A percentile compares a stretch with the other conserved stretches of the same genome.
Evolutionary conservation across 2,888 invertebrate species (phyloP).

Genomic region (Calephelis perditalis): DNA sequence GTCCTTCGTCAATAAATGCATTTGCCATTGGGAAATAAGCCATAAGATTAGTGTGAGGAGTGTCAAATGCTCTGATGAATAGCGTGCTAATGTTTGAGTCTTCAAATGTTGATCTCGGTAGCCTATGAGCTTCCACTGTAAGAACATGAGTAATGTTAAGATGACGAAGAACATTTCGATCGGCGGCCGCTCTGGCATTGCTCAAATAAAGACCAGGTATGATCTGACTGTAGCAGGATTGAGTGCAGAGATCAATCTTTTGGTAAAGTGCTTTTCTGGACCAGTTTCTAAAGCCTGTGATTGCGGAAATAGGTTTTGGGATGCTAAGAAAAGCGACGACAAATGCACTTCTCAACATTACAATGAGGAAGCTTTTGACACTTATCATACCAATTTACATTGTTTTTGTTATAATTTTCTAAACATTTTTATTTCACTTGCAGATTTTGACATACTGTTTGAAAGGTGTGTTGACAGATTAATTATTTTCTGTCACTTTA

Average conservation of each 20-base stretch:
- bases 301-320: conserved; percentile 52
- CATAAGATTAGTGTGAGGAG: conserved; percentile 61
- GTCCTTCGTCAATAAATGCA: conserved; percentile 73
- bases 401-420: conserved; percentile 19
- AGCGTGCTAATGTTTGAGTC: conserved; percentile 58
- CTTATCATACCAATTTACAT: conserved; percentile 21
- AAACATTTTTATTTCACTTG: conserved; percentile 23
- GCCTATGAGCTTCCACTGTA: conserved; percentile 60
- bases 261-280: conserved; percentile 53
- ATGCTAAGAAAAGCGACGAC: conserved; percentile 58
- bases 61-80: conserved; percentile 70
- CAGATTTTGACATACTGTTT: conserved; percentile 37
- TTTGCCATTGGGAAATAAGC: conserved; percentile 72
- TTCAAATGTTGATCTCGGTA: conserved; percentile 57
- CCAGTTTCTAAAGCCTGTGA: conserved; percentile 57
- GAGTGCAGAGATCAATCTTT: conserved; percentile 64
- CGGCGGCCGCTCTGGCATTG: conserved; percentile 63
- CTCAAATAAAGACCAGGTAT: conserved; percentile 61
- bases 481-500: conserved; percentile 33
- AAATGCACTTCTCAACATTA: conserved; percentile 59
- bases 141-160: conserved; percentile 70
- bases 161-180: conserved; percentile 48
- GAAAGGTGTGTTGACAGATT: conserved; percentile 31
- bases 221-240: conserved; percentile 61
- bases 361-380: conserved; percentile 39